Conservation (phyloP, 1,140 invertebrate species). For the Battus philenor region DNA sequence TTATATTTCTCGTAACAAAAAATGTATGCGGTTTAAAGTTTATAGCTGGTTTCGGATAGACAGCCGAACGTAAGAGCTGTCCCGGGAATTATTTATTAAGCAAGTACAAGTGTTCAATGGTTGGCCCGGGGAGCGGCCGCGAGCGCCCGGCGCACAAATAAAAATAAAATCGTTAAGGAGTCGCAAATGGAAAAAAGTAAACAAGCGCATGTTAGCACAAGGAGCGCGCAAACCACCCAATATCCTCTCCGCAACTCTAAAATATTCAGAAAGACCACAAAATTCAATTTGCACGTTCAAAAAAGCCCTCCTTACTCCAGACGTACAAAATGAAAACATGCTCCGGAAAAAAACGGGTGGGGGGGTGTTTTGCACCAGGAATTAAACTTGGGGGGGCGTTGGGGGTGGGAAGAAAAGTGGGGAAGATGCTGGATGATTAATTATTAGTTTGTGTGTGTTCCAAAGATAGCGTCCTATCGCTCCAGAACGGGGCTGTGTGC, state of each 20-base stretch:
- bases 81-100: too few species aligned
- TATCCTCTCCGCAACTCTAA: slow-evolving; percentile 50
- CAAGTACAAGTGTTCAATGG: too few species aligned
- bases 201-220: slow-evolving; percentile 13
- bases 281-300: slow-evolving; percentile 69
- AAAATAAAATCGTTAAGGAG: slow-evolving; percentile 2
- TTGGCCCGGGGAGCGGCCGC: neutral
- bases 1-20: too few species aligned
- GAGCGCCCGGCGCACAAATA: neutral
- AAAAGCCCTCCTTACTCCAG: slow-evolving; percentile 46
- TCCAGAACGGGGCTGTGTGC: slow-evolving; percentile 25
- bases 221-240: slow-evolving; percentile 32
- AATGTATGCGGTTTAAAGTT: too few species aligned
- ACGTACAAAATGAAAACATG: slow-evolving; percentile 70
- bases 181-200: slow-evolving; percentile 15
- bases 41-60: too few species aligned
- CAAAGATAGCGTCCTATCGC: slow-evolving; percentile 43
- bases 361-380: slow-evolving; percentile 40
- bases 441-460: slow-evolving; percentile 71
- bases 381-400: slow-evolving; percentile 53
- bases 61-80: too few species aligned
- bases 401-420: slow-evolving; percentile 29
- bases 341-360: slow-evolving; percentile 55
- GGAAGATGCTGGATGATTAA: slow-evolving; percentile 68
- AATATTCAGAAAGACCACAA: slow-evolving; percentile 68